These are phyloP conservation scores for Botia kubotai DNA, from an alignment of 2,797 vertebrate species.

Conservation along the genomic window DNA sequence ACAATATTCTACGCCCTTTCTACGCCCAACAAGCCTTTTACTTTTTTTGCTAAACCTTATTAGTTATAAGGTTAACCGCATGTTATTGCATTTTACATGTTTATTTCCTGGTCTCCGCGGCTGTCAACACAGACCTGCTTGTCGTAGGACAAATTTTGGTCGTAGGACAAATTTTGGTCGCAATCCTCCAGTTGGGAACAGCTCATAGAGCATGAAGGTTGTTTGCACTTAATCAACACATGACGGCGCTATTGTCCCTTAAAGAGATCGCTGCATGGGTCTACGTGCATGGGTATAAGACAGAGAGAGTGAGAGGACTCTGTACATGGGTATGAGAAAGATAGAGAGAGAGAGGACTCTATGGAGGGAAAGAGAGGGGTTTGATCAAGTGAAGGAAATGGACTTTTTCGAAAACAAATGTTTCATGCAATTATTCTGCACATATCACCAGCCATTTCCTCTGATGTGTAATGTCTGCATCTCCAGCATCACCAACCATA, in stretches of 20 bases:
- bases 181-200: background rate
- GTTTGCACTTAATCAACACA: constrained; percentile 67
- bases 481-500: background rate
- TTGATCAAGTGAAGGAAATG: constrained; percentile 34
- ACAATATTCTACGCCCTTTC: background rate
- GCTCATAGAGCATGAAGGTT: constrained; percentile 41
- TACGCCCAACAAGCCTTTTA: too few species aligned
- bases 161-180: background rate
- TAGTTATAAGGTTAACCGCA: background rate
- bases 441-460: background rate
- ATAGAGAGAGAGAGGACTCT: background rate
- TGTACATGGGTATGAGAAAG: background rate
- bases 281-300: background rate
- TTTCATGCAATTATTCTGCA: background rate
- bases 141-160: background rate
- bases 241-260: constrained; percentile 76
- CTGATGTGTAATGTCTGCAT: background rate
- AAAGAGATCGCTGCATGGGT: background rate
- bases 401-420: background rate
- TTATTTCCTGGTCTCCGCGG: background rate
- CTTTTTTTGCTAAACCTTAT: background rate
- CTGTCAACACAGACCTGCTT: background rate
- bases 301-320: background rate
- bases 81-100: background rate
- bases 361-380: background rate